Percentiles rank a stretch among this genome's conserved stretches.
phyloP scores from a whole-genome alignment of 2,797 vertebrate species.

The Pangasius mekongensis region DNA sequence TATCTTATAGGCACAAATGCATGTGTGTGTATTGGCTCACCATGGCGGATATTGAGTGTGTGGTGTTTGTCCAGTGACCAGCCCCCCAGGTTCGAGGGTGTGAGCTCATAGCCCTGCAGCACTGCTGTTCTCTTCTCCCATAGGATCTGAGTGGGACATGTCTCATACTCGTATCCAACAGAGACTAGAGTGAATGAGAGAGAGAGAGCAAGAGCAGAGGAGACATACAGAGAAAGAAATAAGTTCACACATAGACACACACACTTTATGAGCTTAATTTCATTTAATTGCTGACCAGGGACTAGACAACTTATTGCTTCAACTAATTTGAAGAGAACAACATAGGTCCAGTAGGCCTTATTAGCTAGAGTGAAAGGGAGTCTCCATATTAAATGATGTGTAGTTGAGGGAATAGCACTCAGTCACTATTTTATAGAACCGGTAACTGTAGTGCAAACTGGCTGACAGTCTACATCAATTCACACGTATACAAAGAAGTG shows the following conservation, averaged over 20 bases:
- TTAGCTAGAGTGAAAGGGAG: conserved; percentile 49
- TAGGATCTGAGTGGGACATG: conserved; percentile 83
- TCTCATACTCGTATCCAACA: conserved; percentile 88
- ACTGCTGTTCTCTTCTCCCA: conserved; percentile 88
- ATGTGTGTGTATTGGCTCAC: conserved; percentile 65
- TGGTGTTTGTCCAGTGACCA: conserved; percentile 91
- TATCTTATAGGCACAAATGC: not conserved
- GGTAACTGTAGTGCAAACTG: conserved; percentile 1
- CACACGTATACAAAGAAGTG: not conserved
- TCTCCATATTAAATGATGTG: conserved; percentile 49
- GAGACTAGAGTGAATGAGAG: conserved; percentile 74
- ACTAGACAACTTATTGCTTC: conserved; percentile 53
- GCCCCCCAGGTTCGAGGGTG: conserved; percentile 85
- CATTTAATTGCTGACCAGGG: conserved; percentile 53
- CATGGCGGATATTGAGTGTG: conserved; percentile 84
- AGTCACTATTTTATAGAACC: conserved; percentile 9
- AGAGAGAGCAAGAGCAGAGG: not conserved
- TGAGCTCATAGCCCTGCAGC: conserved; percentile 87
- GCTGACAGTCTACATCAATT: not conserved
- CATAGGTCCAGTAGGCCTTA: conserved; percentile 46
- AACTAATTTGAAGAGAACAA: conserved; percentile 49
- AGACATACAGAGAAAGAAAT: conserved; percentile 43
- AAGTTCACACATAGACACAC: conserved; percentile 38
- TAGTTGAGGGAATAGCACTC: conserved; percentile 38
- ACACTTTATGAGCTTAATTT: conserved; percentile 49